Evolutionary conservation across 2,113 vertebrate genomes (phyloP), one percentile per base, ranked within the genome.

Genomic region (Dasyurus viverrinus): DNA sequence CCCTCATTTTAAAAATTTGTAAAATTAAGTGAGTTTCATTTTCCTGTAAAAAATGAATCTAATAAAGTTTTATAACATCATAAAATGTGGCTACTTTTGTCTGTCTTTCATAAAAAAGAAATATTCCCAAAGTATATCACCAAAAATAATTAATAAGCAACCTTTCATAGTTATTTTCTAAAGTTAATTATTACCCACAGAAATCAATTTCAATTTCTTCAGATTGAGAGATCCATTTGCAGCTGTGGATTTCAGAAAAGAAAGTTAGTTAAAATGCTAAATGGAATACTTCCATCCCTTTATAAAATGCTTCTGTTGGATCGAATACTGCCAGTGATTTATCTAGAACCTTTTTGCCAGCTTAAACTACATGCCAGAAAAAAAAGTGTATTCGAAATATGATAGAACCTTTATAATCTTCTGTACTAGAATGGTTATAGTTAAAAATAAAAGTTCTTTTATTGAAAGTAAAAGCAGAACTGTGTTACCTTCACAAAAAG

Each of bases 51-150:
- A 94, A 96, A 92, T 92, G 93, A 98, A 93, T 96, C 92, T 89
- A 97, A 42, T 97, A 96, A 89, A 1, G 0, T 97, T 97, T 97
- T 96, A 97, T 94, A 92, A 84, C 92, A 97, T 94, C 94, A 27
- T 96, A 97, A 97, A 98, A 95, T 92, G 93, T 95, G 90, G 92
- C 95, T 97, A 93, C 93, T 94, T 97, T 96, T 89, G 91, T 95
- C 57, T 76, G 53, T 92, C 47, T 96, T 94, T 96, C 93, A 93
- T 54, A 94, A 90, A 95, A 93, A 94, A 93, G 92, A 97, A 94
- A 95, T 97, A 95, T 97, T 91, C 95, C 55, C 89, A 93, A 97
- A 97, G 94, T 68, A 92, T 97, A 95, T 92, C 95, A 94, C 68
- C 68, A 91, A 97, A 98, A 95, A 96, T 97, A 97, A 96, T 96